Evolutionary conservation across 2,113 vertebrate species (phyloP).

Genomic region (Stegostoma tigrinum): DNA sequence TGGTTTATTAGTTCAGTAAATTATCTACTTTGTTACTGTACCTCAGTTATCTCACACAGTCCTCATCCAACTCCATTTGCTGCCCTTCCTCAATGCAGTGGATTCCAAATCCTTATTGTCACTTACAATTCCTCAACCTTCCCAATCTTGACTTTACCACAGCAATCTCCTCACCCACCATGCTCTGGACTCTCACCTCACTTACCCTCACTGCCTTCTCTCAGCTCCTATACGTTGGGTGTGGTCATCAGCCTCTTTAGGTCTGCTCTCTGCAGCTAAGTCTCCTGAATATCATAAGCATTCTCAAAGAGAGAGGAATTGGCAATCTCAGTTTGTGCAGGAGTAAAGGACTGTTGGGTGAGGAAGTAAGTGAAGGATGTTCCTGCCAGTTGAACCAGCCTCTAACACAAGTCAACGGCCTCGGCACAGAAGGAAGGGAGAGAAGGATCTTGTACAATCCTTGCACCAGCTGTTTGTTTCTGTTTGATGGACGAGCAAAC

Average conservation of each 20-base stretch:
- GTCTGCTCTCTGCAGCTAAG: background rate
- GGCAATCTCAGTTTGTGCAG: background rate
- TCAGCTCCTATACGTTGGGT: background rate
- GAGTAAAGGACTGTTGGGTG: background rate
- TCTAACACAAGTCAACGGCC: background rate
- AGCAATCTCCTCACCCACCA: background rate
- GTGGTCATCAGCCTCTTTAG: background rate
- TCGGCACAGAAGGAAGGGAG: background rate
- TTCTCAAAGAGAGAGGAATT: background rate
- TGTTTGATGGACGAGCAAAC: too few relatives aligned
- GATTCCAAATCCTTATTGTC: background rate
- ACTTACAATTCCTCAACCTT: background rate
- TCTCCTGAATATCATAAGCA: background rate
- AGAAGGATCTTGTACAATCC: background rate
- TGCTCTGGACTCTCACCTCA: background rate
- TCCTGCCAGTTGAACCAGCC: background rate
- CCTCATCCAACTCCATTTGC: background rate
- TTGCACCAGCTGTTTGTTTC: background rate
- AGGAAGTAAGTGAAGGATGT: background rate
- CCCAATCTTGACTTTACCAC: background rate
- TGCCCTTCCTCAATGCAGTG: background rate
- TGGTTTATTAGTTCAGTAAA: background rate
- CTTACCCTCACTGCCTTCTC: background rate
- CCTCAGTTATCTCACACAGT: background rate
- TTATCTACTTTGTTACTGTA: background rate